These are phyloP conservation scores for Himalopsyche tibetana DNA, from an alignment of 2,888 invertebrate species.

Conservation along the genomic window DNA sequence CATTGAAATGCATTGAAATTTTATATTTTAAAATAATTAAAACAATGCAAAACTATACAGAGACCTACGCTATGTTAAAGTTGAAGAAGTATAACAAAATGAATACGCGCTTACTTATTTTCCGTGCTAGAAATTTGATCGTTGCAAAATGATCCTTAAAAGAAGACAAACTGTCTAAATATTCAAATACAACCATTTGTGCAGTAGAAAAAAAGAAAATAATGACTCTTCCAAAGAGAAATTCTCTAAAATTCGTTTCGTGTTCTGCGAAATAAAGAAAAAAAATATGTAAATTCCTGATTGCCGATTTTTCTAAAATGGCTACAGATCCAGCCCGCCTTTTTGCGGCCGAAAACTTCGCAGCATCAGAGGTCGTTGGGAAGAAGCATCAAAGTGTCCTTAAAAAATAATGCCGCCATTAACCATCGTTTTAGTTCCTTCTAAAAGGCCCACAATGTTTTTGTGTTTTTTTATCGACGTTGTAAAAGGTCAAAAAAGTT, in stretches of 20 bases:
- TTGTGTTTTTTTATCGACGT: background rate
- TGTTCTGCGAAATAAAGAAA: background rate
- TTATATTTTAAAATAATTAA: no score
- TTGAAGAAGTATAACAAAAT: background rate
- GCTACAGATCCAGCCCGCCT: background rate
- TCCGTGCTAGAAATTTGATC: background rate
- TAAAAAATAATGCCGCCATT: background rate
- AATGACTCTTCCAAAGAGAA: background rate
- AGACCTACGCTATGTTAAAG: no score
- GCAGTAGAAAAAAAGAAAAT: conserved; percentile 19
- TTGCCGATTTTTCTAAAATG: background rate
- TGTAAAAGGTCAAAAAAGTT: no score
- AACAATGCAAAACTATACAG: no score
- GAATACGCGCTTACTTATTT: background rate
- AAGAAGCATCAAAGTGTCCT: conserved; percentile 13
- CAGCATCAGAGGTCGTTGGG: conserved; percentile 2
- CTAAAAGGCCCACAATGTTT: background rate
- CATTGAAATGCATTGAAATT: no score
- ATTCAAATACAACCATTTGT: background rate
- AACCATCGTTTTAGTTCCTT: background rate
- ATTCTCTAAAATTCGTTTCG: background rate
- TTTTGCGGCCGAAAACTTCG: background rate
- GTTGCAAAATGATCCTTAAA: background rate
- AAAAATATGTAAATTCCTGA: background rate
- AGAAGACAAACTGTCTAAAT: conserved; percentile 17